Evolutionary conservation across 2,888 invertebrate genomes (phyloP).

Genomic region (Ceraclea dissimilis): DNA sequence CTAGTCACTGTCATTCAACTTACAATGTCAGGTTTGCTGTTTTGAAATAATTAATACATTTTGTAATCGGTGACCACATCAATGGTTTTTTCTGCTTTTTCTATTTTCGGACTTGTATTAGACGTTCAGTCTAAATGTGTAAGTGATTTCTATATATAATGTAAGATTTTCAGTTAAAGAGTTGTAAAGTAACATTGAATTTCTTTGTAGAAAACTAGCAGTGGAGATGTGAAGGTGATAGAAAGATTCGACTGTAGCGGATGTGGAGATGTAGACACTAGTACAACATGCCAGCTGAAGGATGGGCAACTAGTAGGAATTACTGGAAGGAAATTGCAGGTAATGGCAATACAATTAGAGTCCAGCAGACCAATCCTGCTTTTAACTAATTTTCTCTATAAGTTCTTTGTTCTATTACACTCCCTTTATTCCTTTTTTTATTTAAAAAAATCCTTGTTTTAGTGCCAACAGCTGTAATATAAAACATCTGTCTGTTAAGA

Average conservation of each 20-base stretch:
- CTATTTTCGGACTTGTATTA: neutral
- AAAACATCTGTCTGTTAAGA: no score
- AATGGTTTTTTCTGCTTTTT: neutral
- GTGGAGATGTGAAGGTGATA: slow-evolving; percentile 87
- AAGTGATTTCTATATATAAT: no score
- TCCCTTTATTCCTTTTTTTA: no score
- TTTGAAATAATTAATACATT: slow-evolving; percentile 1
- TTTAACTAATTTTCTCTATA: neutral
- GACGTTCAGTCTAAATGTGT: no score
- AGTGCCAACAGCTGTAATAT: no score
- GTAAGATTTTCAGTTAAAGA: no score
- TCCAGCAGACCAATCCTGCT: neutral
- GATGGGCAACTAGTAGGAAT: slow-evolving; percentile 77
- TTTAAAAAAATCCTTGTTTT: no score
- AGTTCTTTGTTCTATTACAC: slow-evolving; percentile 6
- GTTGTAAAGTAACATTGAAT: no score
- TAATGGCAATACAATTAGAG: slow-evolving; percentile 33
- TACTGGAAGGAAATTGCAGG: slow-evolving; percentile 83
- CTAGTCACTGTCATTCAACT: slow-evolving; percentile 41
- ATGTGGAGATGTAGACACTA: slow-evolving; percentile 93
- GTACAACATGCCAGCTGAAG: slow-evolving; percentile 46
- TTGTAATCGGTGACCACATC: no score
- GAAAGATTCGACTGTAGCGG: slow-evolving; percentile 95
- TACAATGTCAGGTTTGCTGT: slow-evolving; percentile 9
- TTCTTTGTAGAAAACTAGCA: slow-evolving; percentile 64